Evolutionary conservation across 1,140 invertebrate genomes (phyloP), one percentile per base, ranked within the genome.

Genomic region (Drosophila miranda): DNA sequence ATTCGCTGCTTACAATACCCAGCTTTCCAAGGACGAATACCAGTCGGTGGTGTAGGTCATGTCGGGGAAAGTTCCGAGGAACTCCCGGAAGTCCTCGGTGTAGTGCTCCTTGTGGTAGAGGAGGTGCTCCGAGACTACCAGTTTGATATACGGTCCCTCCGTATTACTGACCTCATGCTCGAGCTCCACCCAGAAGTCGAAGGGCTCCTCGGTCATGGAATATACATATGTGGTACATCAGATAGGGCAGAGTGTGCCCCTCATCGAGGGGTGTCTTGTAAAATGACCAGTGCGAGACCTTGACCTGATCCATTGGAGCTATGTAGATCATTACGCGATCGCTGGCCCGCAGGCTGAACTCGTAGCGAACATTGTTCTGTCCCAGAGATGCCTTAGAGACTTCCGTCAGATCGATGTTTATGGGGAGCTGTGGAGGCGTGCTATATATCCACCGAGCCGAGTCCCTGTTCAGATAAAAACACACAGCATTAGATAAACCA

Each of bases 291-390:
- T 91, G 84, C 13, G 91, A 81, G 26, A 96, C 83, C 53, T 91
- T 89, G 13, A 95, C 92, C 46, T 92, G 92, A 41, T 91, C 77
- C 19, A 92, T 89, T 1, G 95, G 95, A 6, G 94, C 94, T 28
- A 96, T 89, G 75, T 95, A 94, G 8, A 95, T 91, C 9, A 93
- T 94, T 72, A 95, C 93, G 75, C 96, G 95, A 90, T 95, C 93
- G 9, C 95, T 94, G 48, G 95, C 94, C 93, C 77, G 72, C 71
- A 89, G 23, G 0, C 49, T 78, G 46, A 79, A 91, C 21, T 77
- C 67, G 21, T 59, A 89, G 21, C 75, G 81, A n/a, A 74, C 56
- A 49, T 55, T 76, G 28, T 54, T 80, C 1, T 9, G 0, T 1
- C 2, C 28, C n/a, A 56, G 11, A 0, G 67, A 61, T 9, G 50